phyloP scores from a whole-genome alignment of 2,888 invertebrate genomes.

The Pyrocoelia pectoralis region DNA sequence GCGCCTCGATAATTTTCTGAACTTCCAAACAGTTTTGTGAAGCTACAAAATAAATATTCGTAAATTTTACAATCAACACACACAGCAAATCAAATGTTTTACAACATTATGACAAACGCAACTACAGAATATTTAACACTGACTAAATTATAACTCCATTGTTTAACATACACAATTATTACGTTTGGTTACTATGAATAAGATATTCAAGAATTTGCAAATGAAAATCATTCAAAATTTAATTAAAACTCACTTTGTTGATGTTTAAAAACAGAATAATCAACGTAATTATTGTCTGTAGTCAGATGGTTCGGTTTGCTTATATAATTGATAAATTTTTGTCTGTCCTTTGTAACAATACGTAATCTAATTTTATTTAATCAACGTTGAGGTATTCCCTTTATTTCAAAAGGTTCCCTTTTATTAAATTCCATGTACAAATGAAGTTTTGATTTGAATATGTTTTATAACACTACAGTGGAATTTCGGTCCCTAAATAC shows the following conservation, averaged over 20 bases:
- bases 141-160: too few relatives aligned
- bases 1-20: too few relatives aligned
- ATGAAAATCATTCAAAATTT: neutral
- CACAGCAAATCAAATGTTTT: too few relatives aligned
- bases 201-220: neutral
- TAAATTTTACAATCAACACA: too few relatives aligned
- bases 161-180: neutral
- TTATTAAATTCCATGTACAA: neutral
- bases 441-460: neutral
- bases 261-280: neutral
- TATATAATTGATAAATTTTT: neutral
- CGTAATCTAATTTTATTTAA: neutral
- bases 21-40: too few relatives aligned
- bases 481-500: too few relatives aligned
- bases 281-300: neutral
- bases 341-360: neutral
- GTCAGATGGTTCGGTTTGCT: neutral
- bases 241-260: neutral
- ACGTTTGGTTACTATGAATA: neutral
- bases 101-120: too few relatives aligned
- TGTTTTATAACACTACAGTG: neutral
- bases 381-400: neutral
- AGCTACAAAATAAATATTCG: too few relatives aligned
- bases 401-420: neutral
- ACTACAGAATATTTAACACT: too few relatives aligned